These are phyloP conservation scores for Amphipoea oculea DNA, from an alignment of 2,888 invertebrate species.

Conservation along the genomic window DNA sequence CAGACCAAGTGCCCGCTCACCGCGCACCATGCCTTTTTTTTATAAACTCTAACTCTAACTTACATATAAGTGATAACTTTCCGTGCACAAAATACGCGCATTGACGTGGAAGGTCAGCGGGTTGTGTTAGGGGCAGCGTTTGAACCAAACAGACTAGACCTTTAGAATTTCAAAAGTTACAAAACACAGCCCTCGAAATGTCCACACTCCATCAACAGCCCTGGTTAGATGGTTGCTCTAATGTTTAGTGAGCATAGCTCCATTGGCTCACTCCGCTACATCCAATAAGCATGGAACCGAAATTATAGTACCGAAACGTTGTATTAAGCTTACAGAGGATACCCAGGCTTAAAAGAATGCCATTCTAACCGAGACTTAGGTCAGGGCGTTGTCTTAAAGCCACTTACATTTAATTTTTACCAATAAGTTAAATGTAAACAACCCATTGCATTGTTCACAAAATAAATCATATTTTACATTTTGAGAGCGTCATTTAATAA, in stretches of 20 bases:
- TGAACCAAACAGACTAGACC: not conserved
- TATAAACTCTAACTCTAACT: no score
- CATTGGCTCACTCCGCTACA: not conserved
- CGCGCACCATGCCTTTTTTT: no score
- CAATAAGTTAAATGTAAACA: slow-evolving; percentile 23
- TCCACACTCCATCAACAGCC: not conserved
- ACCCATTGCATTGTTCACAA: slow-evolving; percentile 2
- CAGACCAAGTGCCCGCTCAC: no score
- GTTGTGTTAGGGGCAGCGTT: not conserved
- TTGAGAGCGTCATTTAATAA: not conserved
- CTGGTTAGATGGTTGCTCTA: not conserved
- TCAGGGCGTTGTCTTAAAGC: not conserved
- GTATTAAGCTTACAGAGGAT: not conserved
- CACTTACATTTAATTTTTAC: not conserved
- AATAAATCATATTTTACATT: not conserved
- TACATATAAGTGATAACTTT: no score
- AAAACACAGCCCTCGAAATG: not conserved
- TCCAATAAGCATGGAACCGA: no score
- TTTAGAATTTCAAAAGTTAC: not conserved
- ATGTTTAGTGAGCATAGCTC: not conserved
- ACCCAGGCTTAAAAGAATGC: not conserved
- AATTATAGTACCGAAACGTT: not conserved
- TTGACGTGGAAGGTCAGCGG: no score
- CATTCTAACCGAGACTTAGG: not conserved
- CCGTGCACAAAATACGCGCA: no score